These are phyloP conservation scores for Molanna angustata DNA, from an alignment of 2,888 invertebrate species.

Conservation along the genomic window DNA sequence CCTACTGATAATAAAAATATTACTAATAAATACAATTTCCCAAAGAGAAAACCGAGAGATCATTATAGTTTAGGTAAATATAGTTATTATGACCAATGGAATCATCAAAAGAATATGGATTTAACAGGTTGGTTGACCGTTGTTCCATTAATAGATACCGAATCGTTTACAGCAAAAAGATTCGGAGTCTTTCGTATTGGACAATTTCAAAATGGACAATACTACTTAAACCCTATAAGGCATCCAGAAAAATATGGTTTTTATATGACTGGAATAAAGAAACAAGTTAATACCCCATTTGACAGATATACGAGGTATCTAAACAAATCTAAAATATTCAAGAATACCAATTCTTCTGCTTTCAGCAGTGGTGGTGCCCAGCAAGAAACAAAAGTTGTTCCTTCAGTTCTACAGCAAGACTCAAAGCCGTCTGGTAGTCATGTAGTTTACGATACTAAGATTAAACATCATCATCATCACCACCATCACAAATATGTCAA, in stretches of 20 bases:
- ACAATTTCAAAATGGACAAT: constrained; percentile 15
- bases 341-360: constrained; percentile 27
- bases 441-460: constrained; percentile 39
- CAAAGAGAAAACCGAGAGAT: too few relatives aligned
- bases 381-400: background rate
- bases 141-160: constrained; percentile 37
- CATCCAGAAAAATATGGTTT: constrained; percentile 14
- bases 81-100: too few relatives aligned
- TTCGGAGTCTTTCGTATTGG: constrained; percentile 10
- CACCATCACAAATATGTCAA: constrained; percentile 64
- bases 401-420: constrained; percentile 11
- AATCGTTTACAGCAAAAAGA: background rate
- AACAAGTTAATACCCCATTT: too few relatives aligned
- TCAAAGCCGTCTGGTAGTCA: too few relatives aligned
- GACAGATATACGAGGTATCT: too few relatives aligned
- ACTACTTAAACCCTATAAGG: constrained; percentile 5
- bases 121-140: constrained; percentile 49
- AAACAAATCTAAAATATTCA: too few relatives aligned
- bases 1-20: too few relatives aligned
- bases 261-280: too few relatives aligned
- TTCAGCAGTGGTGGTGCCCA: constrained; percentile 18
- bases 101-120: too few relatives aligned
- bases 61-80: too few relatives aligned
- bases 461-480: constrained; percentile 64
- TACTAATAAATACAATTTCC: too few relatives aligned